These are phyloP conservation scores for Ceratotherium simum DNA, from an alignment of 2,113 vertebrate species.

Conservation along the genomic window DNA sequence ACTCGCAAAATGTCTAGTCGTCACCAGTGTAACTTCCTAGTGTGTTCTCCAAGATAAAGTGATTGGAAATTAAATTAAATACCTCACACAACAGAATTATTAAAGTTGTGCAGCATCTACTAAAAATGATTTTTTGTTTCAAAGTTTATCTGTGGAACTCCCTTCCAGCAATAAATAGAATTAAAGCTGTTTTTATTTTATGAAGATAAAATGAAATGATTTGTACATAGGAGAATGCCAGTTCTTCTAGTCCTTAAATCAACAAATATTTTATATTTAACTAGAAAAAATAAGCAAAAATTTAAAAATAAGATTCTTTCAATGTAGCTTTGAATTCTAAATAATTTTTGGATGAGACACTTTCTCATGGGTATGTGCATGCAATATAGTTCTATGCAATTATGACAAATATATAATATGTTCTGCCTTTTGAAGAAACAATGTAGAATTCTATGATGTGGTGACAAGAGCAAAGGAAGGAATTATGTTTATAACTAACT, in stretches of 20 bases:
- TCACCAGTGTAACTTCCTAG: not conserved
- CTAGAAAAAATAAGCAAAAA: not conserved
- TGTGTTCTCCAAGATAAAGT: not conserved
- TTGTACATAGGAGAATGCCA: not conserved
- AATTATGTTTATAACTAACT: not conserved
- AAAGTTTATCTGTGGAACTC: not conserved
- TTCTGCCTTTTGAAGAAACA: not conserved
- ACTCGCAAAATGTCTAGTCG: not conserved
- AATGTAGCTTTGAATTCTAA: not conserved
- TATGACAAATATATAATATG: not conserved
- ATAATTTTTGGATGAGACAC: not conserved
- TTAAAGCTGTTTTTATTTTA: not conserved
- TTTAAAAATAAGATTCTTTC: constrained; percentile 29
- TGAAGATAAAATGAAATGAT: not conserved
- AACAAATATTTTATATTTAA: not conserved
- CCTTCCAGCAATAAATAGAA: not conserved
- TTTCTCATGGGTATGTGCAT: not conserved
- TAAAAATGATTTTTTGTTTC: not conserved
- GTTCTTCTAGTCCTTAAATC: not conserved
- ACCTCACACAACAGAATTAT: not conserved
- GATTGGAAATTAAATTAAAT: not conserved
- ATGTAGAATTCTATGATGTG: not conserved
- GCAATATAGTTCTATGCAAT: not conserved
- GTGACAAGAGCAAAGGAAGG: not conserved
- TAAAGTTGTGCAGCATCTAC: not conserved